Base-by-base conservation (phyloP, 2,113 vertebrate species). In the Tetrao urogallus region DNA sequence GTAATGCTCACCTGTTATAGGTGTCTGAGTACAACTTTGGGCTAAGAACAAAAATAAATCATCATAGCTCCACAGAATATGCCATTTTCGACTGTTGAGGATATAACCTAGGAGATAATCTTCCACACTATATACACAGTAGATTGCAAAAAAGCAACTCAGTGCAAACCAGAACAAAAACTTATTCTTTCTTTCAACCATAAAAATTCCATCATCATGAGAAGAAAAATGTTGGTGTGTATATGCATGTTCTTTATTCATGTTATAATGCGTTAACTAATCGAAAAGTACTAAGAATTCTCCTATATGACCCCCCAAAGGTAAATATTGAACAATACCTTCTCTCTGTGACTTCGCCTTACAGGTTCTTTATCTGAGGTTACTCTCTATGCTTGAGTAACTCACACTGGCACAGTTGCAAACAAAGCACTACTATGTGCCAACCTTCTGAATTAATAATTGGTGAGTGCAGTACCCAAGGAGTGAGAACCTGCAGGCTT, bases 371-470 rank as follows among this genome's bases (percentile, higher is more conserved):
- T 82, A 57, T 85, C 67, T 88, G 91, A 88, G 42, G 65, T 93
- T 71, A 74, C 43, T 66, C 88, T 95, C 79, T 61, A 5, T 91
- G 89, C 89, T 86, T 94, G 91, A 93, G 74, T 95, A 94, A 91
- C 74, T 93, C 83, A 89, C 63, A 72, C 52, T 92, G 93, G 90
- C 96, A 96, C 77, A 52, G 91, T 83, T 94, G 86, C 91, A 94
- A 86, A 89, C 76, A 94, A 89, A 94, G 77, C 5, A 30, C 66
- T 78, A 16, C 75, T 93, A 78, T 63, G 88, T 96, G 94, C 93
- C 96, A 97, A 89, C 82, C 72, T 89, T 88, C 82, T 96, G 93
- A 96, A 88, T 93, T 94, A 96, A 91, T 96, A 86, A 90, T 48
- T 93, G 72, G 80, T 92, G 94, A 96, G 85, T 42, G 84, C 79